A percentile compares a stretch with the other conserved stretches of the same genome.
phyloP scores from a whole-genome alignment of 2,888 invertebrate genomes.

The Epistrophe eligans region DNA sequence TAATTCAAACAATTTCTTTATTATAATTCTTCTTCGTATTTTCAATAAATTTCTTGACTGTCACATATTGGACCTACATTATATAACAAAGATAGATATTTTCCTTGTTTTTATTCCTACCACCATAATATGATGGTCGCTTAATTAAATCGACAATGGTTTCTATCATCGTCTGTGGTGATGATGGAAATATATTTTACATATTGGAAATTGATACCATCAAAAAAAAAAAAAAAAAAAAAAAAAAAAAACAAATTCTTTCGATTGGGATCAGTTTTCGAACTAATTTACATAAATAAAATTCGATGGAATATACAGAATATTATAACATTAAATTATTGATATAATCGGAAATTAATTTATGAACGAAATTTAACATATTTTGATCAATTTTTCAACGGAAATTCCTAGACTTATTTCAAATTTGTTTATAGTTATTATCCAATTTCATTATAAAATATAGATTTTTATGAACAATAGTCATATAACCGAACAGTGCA shows the following conservation, averaged over 20 bases:
- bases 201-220: neutral
- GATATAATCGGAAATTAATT: slow-evolving; percentile 1
- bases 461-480: too few species aligned
- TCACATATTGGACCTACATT: neutral
- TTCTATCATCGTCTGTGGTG: slow-evolving; percentile 8
- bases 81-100: neutral
- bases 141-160: slow-evolving; percentile 15
- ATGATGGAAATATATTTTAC: neutral
- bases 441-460: too few species aligned
- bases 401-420: too few species aligned
- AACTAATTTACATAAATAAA: slow-evolving; percentile 15
- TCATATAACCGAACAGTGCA: too few species aligned
- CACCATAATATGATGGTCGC: neutral
- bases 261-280: slow-evolving; percentile 7
- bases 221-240: neutral
- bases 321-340: neutral
- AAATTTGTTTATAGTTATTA: too few species aligned
- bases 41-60: neutral
- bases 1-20: neutral
- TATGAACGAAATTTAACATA: neutral
- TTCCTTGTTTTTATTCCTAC: neutral
- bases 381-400: too few species aligned
- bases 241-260: neutral
- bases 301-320: neutral
- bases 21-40: neutral